A percentile compares a stretch with the other conserved stretches of the same genome.
phyloP scores from a whole-genome alignment of 2,113 vertebrate genomes.

The Serilophus lunatus region DNA sequence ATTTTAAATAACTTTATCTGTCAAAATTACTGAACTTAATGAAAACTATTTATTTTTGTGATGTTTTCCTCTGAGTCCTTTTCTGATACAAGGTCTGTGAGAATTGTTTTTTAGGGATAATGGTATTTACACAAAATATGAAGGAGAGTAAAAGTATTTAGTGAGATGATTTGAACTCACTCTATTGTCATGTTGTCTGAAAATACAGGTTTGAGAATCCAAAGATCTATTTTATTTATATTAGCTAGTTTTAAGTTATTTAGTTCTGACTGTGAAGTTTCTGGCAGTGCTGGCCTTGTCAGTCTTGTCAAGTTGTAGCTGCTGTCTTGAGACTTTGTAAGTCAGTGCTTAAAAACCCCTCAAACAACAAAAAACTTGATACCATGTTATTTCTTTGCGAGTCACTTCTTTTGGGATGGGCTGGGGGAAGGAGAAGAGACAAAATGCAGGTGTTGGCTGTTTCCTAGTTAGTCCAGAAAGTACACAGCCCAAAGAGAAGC shows the following conservation, averaged over 20 bases:
- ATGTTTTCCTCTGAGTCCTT: not conserved
- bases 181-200: not conserved
- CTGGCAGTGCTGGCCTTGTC: not conserved
- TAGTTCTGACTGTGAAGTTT: not conserved
- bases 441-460: not conserved
- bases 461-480: not conserved
- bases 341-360: not conserved
- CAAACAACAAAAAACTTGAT: not conserved
- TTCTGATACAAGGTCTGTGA: not conserved
- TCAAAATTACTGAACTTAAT: not conserved
- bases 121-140: not conserved
- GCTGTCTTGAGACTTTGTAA: not conserved
- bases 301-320: not conserved
- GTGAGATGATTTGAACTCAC: not conserved
- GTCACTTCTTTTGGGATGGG: no score
- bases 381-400: not conserved
- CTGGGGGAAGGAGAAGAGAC: accelerated
- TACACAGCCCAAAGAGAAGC: not conserved
- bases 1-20: not conserved
- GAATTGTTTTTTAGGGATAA: not conserved
- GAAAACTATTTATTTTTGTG: not conserved
- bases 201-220: not conserved
- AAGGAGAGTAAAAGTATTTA: not conserved
- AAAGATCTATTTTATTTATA: not conserved
- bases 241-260: not conserved